Conservation (phyloP, 2,888 invertebrate genomes). For the Cephus pygmeus region DNA sequence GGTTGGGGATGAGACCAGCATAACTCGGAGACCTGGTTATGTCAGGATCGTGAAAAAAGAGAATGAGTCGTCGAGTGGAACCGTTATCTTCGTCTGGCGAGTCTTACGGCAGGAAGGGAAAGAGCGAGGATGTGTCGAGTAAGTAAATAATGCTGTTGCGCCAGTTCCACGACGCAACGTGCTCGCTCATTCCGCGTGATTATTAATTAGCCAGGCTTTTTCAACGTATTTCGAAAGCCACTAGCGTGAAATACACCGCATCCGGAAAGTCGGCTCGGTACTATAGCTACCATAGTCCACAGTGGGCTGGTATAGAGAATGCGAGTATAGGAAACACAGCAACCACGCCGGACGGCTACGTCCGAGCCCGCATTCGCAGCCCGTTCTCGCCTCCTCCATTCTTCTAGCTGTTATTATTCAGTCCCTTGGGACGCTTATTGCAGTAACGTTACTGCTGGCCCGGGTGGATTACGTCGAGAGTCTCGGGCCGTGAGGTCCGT, state of each 20-base stretch:
- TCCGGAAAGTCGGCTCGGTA: conserved; percentile 33
- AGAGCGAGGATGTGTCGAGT: conserved; percentile 24
- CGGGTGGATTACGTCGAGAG: not conserved
- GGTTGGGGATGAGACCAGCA: not conserved
- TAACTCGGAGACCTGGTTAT: not conserved
- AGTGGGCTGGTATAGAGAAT: conserved; percentile 17
- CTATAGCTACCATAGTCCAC: conserved; percentile 4
- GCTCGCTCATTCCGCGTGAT: conserved; percentile 31
- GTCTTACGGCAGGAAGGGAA: conserved; percentile 12
- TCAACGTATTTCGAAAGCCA: conserved; percentile 40
- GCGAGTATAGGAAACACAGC: not conserved
- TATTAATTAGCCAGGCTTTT: conserved; percentile 50
- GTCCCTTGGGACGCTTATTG: not conserved
- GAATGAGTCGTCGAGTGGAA: not conserved
- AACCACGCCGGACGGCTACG: conserved; percentile 1
- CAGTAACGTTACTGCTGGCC: not conserved
- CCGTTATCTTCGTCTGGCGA: not conserved
- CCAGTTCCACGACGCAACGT: conserved; percentile 21
- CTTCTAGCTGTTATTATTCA: not conserved
- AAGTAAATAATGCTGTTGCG: conserved; percentile 43
- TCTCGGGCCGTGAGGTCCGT: not conserved
- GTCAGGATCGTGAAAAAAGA: not conserved
- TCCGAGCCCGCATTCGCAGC: conserved; percentile 13
- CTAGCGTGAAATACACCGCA: conserved; percentile 43
- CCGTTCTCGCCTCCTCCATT: not conserved